A percentile compares a stretch with the other conserved stretches of the same genome.
Conservation (phyloP, 64 coral and sea anemone genomes). For the Montipora foliosa region DNA sequence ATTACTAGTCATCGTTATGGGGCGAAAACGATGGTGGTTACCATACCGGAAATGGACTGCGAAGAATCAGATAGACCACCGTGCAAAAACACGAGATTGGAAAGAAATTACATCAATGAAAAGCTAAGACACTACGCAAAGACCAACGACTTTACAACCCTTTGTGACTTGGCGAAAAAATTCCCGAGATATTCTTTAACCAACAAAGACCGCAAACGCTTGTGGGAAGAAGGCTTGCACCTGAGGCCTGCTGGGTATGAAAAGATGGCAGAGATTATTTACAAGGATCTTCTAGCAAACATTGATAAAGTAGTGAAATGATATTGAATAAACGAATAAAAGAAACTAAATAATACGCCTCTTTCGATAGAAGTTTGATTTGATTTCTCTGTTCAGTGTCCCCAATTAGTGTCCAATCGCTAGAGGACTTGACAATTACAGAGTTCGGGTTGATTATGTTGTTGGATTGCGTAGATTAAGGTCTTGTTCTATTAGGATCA, state of each 20-base stretch:
- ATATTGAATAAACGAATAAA: too few species aligned
- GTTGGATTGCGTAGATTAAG: too few species aligned
- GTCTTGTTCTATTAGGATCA: too few species aligned
- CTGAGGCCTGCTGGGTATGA: conserved; percentile 92
- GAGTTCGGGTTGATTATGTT: too few species aligned
- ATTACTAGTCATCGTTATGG: conserved; percentile 77
- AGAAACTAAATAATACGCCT: too few species aligned
- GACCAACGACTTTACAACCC: conserved; percentile 36
- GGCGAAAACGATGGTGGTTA: conserved; percentile 76
- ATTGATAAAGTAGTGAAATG: not conserved
- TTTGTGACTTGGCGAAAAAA: conserved; percentile 83
- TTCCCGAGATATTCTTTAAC: conserved; percentile 69
- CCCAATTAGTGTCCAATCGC: too few species aligned
- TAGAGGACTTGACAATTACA: too few species aligned
- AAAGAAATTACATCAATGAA: conserved; percentile 84
- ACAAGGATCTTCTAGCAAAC: conserved; percentile 50
- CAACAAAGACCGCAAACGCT: conserved; percentile 50
- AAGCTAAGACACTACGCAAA: conserved; percentile 75
- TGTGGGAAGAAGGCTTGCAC: conserved; percentile 91
- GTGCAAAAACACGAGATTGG: conserved; percentile 54
- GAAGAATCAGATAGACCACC: conserved; percentile 47
- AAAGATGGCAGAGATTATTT: conserved; percentile 79
- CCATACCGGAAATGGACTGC: conserved; percentile 91
- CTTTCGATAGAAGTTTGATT: too few species aligned
- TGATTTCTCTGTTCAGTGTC: too few species aligned